Conservation (phyloP, 2,113 vertebrate species). For the Dromas ardeola region DNA sequence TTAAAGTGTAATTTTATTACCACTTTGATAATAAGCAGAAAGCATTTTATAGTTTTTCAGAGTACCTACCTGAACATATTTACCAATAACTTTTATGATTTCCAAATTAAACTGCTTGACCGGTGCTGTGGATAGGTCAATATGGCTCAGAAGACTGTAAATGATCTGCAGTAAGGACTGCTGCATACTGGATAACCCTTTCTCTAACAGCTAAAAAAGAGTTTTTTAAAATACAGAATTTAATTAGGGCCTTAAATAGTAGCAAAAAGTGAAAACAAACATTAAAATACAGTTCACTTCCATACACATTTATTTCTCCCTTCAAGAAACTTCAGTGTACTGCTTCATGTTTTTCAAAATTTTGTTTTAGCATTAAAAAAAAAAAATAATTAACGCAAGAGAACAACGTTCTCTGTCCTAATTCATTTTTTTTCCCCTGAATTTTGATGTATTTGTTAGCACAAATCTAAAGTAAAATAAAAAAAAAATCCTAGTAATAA, state of each 20-base stretch:
- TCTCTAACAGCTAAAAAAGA: conserved; percentile 87
- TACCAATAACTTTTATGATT: conserved; percentile 98
- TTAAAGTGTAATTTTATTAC: background rate
- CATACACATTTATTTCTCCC: background rate
- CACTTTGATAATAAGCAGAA: background rate
- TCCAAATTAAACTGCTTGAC: conserved; percentile 98
- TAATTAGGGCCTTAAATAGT: background rate
- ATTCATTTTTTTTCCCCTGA: accelerated
- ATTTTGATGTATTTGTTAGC: background rate
- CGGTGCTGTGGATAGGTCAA: conserved; percentile 92
- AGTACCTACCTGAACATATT: conserved; percentile 94
- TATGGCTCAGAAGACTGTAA: conserved; percentile 93
- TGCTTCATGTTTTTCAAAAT: background rate
- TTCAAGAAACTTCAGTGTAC: background rate
- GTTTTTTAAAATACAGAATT: background rate
- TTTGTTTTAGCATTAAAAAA: background rate
- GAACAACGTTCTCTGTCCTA: background rate
- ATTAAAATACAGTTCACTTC: background rate
- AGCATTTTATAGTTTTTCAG: background rate
- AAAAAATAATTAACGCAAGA: background rate
- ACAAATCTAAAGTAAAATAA: background rate
- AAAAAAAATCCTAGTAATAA: background rate
- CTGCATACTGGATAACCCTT: conserved; percentile 95
- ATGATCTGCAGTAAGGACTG: conserved; percentile 96
- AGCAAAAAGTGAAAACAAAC: background rate